Base-by-base conservation (phyloP, 2,888 invertebrate genomes). In the Megastigmus dorsalis region DNA sequence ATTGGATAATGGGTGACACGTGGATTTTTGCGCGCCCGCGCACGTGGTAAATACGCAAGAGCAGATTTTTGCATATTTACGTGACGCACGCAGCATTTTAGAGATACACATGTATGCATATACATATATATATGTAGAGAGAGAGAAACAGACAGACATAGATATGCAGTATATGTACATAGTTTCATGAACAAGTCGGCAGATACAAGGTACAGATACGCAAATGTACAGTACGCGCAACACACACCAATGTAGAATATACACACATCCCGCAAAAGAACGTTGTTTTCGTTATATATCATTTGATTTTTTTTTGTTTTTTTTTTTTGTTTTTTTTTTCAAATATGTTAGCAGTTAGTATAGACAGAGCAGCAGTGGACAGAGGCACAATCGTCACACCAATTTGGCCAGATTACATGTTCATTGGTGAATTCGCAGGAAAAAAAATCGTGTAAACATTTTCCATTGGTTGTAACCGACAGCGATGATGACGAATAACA, bases 381-480 rank as follows among this genome's bases (percentile, higher is more conserved):
- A 87, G 86, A 86, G 87, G 83, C 86, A 88, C 86, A 86, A 82
- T 84, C 80, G 85, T 85, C 86, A 86, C 87, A 88, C 85, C 82
- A 83, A 87, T 82, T 65, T 54, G 18, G 52, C 68, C 60, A 71
- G 15, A 43, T 66, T 65, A 30, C 30, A 50, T 38, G 52, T 38
- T 54, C 13, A 30, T 57, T 36, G 38, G 43, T 45, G 18, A 33
- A 38, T 50, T 52, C 18, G 45, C 66, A 70, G 15, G 62, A 67
- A 55, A 69, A 60, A 55, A 75, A 65, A 65, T 69, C 33, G 52
- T 28, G 26, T 52, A 15, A 15, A 57, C 45, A 45, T 15, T 63
- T 68, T 41, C 36, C 59, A 18, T n/a, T 41, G 4, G 26, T 26
- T 18, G 38, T 13, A 50, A 30, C 1, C 38, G 9, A 30, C 57